Evolutionary conservation across 2,797 vertebrate species (phyloP).

Genomic region (Babyrousa celebensis): DNA sequence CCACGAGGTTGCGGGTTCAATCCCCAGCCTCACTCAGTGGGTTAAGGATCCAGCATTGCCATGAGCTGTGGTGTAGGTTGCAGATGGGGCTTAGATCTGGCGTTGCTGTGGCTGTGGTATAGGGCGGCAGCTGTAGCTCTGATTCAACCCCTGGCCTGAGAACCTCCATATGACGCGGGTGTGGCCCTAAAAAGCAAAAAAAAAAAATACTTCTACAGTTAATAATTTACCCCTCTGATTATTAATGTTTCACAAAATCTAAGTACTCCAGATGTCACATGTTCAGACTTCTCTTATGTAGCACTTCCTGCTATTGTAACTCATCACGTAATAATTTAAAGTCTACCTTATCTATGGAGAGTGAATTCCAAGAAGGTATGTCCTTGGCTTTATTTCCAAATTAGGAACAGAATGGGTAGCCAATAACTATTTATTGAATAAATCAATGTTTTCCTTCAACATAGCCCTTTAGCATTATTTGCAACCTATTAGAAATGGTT

Average conservation of each 20-base stretch:
- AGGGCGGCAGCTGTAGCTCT: no score
- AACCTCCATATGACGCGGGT: no score
- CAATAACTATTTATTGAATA: slow-evolving; percentile 28
- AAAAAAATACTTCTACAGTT: background rate
- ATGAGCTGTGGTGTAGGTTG: no score
- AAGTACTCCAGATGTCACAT: background rate
- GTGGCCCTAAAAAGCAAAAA: no score
- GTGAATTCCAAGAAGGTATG: background rate
- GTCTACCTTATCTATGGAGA: background rate
- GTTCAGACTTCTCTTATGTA: background rate
- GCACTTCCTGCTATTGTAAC: background rate
- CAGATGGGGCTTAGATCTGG: no score
- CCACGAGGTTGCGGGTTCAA: no score
- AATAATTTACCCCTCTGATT: slow-evolving; percentile 48
- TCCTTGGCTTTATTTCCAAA: slow-evolving; percentile 36
- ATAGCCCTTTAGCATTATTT: slow-evolving; percentile 56
- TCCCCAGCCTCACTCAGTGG: no score
- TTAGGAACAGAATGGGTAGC: background rate
- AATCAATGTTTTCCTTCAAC: slow-evolving; percentile 41
- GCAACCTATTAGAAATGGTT: slow-evolving; percentile 80
- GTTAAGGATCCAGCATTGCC: no score
- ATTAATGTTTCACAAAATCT: slow-evolving; percentile 37
- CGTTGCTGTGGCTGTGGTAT: no score
- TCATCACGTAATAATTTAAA: background rate
- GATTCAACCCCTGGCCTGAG: no score